These are phyloP conservation scores for Neoaliturus tenellus DNA, from an alignment of 2,888 invertebrate species.

Conservation along the genomic window DNA sequence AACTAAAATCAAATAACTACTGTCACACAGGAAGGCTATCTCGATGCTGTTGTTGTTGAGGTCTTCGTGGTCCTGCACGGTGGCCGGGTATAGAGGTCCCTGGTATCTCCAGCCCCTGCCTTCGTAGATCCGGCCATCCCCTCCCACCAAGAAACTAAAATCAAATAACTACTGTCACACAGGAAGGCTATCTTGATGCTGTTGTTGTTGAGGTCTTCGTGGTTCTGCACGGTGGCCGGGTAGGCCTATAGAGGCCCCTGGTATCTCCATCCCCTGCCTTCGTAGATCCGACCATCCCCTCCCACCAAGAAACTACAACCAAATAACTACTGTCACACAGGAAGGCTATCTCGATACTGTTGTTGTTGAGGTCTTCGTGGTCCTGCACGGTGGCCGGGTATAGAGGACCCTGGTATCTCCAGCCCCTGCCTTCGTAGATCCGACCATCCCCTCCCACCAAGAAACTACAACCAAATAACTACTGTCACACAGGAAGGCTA, in stretches of 20 bases:
- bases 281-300: neutral
- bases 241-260: neutral
- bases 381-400: neutral
- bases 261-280: neutral
- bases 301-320: neutral
- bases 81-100: neutral
- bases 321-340: too few relatives aligned
- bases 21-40: too few relatives aligned
- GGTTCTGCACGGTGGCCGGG: neutral
- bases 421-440: neutral
- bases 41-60: constrained; percentile 5
- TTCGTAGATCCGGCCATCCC: neutral
- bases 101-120: neutral
- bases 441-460: neutral
- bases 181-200: too few relatives aligned
- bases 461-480: too few relatives aligned
- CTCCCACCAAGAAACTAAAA: constrained; percentile 1
- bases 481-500: too few relatives aligned
- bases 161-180: too few relatives aligned
- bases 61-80: neutral
- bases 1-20: too few relatives aligned
- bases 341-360: too few relatives aligned
- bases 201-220: neutral
- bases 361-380: neutral
- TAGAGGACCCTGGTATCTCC: neutral